A percentile compares a stretch with the other conserved stretches of the same genome.
phyloP scores from a whole-genome alignment of 2,113 vertebrate genomes.

The Nibea albiflora region DNA sequence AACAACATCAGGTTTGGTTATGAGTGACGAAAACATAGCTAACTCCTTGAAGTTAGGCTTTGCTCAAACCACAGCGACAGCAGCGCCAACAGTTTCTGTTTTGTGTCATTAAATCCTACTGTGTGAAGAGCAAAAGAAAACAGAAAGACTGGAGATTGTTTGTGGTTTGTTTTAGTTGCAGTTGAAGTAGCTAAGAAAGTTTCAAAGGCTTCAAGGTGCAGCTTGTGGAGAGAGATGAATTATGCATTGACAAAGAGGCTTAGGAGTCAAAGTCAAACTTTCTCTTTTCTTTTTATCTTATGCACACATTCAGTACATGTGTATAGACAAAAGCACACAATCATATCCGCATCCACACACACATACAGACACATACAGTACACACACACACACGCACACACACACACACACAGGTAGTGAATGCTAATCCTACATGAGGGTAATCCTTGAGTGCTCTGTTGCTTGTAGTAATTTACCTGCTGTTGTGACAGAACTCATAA shows the following conservation, averaged over 20 bases:
- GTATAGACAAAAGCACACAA: slow-evolving; percentile 60
- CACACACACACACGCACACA: slow-evolving; percentile 31
- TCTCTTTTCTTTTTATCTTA: slow-evolving; percentile 65
- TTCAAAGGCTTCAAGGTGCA: slow-evolving; percentile 59
- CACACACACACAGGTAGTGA: slow-evolving; percentile 43
- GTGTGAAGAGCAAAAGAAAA: slow-evolving; percentile 3
- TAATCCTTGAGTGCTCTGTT: slow-evolving; percentile 79
- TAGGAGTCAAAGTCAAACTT: slow-evolving; percentile 69
- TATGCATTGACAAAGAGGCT: slow-evolving; percentile 73
- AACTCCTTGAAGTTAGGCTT: background rate
- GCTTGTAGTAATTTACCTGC: slow-evolving; percentile 73
- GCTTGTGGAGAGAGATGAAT: slow-evolving; percentile 60
- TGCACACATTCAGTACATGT: slow-evolving; percentile 63
- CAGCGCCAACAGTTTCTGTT: slow-evolving; percentile 19
- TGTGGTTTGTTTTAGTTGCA: slow-evolving; percentile 61
- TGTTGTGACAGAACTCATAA: slow-evolving; percentile 67
- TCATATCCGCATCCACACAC: slow-evolving; percentile 21
- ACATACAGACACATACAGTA: background rate
- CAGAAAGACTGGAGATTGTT: slow-evolving; percentile 8
- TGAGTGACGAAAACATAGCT: background rate
- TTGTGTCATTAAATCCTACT: slow-evolving; percentile 28
- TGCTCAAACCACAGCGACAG: slow-evolving; percentile 1
- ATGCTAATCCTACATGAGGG: slow-evolving; percentile 76
- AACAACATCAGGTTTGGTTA: background rate
- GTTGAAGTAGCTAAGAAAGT: slow-evolving; percentile 48